Conservation (phyloP, 2,797 vertebrate species). For the Danio kyathit region DNA sequence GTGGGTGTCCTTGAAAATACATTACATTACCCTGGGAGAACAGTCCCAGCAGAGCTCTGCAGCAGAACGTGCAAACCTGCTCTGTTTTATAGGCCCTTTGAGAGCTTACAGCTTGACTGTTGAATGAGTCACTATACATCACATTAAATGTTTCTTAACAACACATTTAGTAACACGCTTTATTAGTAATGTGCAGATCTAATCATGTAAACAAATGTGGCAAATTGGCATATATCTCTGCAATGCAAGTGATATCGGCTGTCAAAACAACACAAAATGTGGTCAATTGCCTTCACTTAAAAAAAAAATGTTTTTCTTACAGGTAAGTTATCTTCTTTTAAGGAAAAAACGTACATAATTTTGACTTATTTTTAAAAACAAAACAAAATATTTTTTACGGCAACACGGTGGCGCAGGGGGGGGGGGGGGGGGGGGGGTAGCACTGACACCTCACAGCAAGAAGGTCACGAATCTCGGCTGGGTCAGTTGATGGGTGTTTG, state of each 20-base stretch:
- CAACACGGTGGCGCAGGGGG: too few species aligned
- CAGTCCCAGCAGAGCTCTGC: not conserved
- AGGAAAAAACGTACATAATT: too few species aligned
- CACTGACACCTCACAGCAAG: too few species aligned
- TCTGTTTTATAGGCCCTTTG: conserved; percentile 14
- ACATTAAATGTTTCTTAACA: not conserved
- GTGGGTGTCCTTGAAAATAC: conserved; percentile 26
- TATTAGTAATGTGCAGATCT: conserved; percentile 10
- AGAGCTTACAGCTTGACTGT: conserved; percentile 12
- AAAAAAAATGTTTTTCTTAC: too few species aligned
- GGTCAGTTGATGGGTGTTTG: too few species aligned
- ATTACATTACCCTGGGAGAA: not conserved
- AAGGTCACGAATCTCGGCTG: too few species aligned
- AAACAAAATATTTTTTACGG: too few species aligned
- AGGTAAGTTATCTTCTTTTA: too few species aligned
- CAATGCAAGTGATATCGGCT: not conserved
- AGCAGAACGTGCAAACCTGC: not conserved
- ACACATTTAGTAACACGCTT: too few species aligned
- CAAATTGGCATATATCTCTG: not conserved
- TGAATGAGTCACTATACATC: conserved; percentile 6
- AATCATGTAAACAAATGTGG: conserved; percentile 4
- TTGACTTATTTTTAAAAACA: too few species aligned
- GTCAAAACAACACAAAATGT: not conserved
- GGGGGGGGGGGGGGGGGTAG: too few species aligned
- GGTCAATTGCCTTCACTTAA: too few species aligned